Evolutionary conservation across 2,797 vertebrate genomes (phyloP), one percentile per base, ranked within the genome.

Genomic region (Babyrousa celebensis): DNA sequence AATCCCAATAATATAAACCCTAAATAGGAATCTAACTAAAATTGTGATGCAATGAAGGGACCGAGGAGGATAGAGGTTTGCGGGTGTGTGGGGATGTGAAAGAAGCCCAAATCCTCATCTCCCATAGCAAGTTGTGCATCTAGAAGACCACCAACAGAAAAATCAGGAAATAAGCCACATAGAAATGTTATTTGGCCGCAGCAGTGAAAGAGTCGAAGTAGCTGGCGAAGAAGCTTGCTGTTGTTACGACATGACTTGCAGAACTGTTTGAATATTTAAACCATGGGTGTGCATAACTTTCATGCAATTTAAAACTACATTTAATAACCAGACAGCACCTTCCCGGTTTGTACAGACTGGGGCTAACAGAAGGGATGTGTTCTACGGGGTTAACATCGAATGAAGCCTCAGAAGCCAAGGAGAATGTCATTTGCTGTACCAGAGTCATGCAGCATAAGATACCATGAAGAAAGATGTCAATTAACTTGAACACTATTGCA

Each of bases 341-440:
- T 56, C 40, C 67, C 85, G 48, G 15, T 80, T 77, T 84, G 7
- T 15, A 91, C 7, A 88, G 78, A 85, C 32, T 60, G 68, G 43
- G 63, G 29, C 78, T 58, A 77, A 68, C 5, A 29, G n/a, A 78
- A 90, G 63, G 72, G n/a, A 78, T 5, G 52, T 62, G 80, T 21
- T 56, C 3, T 60, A 83, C 71, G 43, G 16, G 65, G 82, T 95
- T 95, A 96, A 91, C 21, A 27, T 27, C 14, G 54, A 67, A 83
- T 14, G 54, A 67, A 83, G 93, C 54, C 71, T 68, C 52, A 52
- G 75, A 95, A 77, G 32, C n/a, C 36, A 29, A 92, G 71, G 70
- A 94, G 89, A 96, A 94, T 11, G 85, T 32, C 62, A 92, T 79
- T 85, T 54, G 52, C 67, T 62, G 83, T 87, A 85, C 91, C 89